Evolutionary conservation across 2,113 vertebrate genomes (phyloP), one percentile per base, ranked within the genome.

Genomic region (Pomatostomus ruficeps): DNA sequence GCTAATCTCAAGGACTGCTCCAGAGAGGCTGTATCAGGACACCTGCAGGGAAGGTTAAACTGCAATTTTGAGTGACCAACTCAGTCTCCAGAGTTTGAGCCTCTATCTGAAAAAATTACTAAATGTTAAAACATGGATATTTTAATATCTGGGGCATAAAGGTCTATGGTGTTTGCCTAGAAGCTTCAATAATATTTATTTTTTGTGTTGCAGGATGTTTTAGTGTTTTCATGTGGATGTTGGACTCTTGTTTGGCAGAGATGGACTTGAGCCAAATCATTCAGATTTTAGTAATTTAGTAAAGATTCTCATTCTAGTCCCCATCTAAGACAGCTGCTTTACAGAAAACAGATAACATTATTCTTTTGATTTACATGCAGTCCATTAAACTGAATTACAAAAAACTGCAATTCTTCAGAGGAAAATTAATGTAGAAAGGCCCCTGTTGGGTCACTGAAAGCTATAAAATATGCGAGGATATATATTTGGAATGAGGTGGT

Each of bases 321-420:
- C 38, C 38, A 52, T 72, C 70, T 52, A 65, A 91, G 58, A 35
- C 1, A 33, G 43, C 42, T 88, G 54, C 62, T 85, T 85, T 75
- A 79, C 40, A 82, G n/a, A 67, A 82, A 95, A 54, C 35, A 74
- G 38, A 62, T n/a, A 54, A 61, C 20, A 11, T 35, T 42, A 6
- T 22, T 72, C 82, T 33, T 66, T 55, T 83, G 12, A 91, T 95
- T 85, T 82, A 85, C 24, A 74, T 29, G 65, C 36, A 85, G 40
- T 26, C 49, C 36, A 55, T 89, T 94, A 74, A 93, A 94, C 7
- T 57, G 57, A 78, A 81, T 67, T 74, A 72, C 16, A 85, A 95
- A 72, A 76, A 68, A 38, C 1, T 6, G 20, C 22, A 70, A 7
- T 76, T 75, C 57, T 87, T 72, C 17, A 75, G 54, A 73, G 48